A percentile compares a stretch with the other conserved stretches of the same genome.
These are phyloP conservation scores for Colossoma macropomum DNA, from an alignment of 2,113 vertebrate species.

Conservation along the genomic window DNA sequence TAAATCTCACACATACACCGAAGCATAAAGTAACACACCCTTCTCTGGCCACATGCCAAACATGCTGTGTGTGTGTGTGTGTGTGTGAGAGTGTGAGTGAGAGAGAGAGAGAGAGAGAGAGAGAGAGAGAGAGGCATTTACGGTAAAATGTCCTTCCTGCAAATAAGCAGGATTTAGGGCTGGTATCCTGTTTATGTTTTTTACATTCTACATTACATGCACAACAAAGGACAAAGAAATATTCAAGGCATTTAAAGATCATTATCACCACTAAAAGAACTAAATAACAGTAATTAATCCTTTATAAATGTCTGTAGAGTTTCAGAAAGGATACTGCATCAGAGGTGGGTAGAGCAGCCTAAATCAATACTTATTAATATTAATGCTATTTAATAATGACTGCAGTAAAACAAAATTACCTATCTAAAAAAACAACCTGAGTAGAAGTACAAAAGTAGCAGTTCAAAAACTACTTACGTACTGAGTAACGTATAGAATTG, in stretches of 20 bases:
- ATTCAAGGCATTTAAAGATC: background rate
- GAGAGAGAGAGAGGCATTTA: background rate
- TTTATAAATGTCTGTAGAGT: no score
- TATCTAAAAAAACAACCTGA: no score
- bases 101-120: background rate
- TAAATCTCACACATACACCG: background rate
- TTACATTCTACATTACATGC: background rate
- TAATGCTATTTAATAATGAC: no score
- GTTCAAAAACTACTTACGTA: no score
- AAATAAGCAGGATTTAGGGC: background rate
- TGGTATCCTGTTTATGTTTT: background rate
- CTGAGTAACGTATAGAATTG: no score
- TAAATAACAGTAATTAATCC: no score
- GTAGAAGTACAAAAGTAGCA: no score
- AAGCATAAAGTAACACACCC: background rate
- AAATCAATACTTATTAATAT: no score
- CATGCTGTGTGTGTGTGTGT: background rate
- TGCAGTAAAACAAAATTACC: no score
- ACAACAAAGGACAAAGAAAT: background rate
- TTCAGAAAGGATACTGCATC: no score
- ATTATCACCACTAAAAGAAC: no score
- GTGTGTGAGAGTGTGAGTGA: conserved; percentile 1
- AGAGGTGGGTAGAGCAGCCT: no score
- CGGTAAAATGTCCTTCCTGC: background rate
- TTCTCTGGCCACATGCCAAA: conserved; percentile 11